Percentiles rank a stretch among this genome's conserved stretches.
These are phyloP conservation scores for Nomada ruficornis DNA, from an alignment of 2,888 invertebrate genomes.

Conservation along the genomic window DNA sequence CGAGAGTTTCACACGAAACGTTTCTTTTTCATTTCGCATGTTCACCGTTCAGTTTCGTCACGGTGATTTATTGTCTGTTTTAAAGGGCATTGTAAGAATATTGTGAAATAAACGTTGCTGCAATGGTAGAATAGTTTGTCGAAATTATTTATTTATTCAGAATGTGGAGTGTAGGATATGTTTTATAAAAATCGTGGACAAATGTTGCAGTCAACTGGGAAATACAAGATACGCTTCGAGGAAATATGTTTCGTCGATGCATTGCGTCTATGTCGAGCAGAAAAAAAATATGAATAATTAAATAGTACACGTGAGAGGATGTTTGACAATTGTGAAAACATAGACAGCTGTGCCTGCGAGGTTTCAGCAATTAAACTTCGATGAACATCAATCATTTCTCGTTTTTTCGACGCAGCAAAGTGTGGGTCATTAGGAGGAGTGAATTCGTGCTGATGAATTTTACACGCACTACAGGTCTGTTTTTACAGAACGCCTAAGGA, in stretches of 20 bases:
- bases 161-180: too few relatives aligned
- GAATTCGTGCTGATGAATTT: constrained; percentile 70
- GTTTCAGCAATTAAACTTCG: constrained; percentile 60
- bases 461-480: constrained; percentile 67
- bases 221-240: too few relatives aligned
- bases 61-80: background rate
- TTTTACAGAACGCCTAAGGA: constrained; percentile 74
- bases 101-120: too few relatives aligned
- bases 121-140: too few relatives aligned
- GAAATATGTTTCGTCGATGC: background rate
- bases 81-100: too few relatives aligned
- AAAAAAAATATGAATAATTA: constrained; percentile 12
- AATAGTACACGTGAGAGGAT: constrained; percentile 33
- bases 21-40: background rate
- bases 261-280: background rate
- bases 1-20: background rate
- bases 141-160: too few relatives aligned
- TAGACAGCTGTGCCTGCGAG: constrained; percentile 50
- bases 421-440: constrained; percentile 64
- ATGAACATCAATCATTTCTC: constrained; percentile 67
- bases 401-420: constrained; percentile 52
- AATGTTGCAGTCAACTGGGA: too few relatives aligned
- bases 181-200: too few relatives aligned
- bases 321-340: constrained; percentile 64
- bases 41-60: background rate